These are phyloP conservation scores for Acanthaster planci DNA, from an alignment of 35 echinoderm and acorn worm genomes.

Conservation along the genomic window DNA sequence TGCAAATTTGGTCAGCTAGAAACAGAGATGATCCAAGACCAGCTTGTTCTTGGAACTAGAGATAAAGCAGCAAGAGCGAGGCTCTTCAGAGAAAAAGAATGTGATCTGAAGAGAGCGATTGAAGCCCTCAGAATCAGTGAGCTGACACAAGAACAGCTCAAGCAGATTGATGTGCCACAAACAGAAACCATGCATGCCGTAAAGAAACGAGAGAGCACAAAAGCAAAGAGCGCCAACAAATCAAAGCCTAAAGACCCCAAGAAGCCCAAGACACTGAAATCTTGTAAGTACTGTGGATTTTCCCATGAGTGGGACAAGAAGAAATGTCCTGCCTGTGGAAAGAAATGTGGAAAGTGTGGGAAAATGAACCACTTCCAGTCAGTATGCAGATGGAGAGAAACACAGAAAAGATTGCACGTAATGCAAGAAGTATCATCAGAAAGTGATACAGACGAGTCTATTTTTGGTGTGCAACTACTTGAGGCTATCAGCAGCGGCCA, in stretches of 20 bases:
- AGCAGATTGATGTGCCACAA: background rate
- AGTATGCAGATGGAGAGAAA: slow-evolving; percentile 21
- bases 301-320: slow-evolving; percentile 15
- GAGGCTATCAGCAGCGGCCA: background rate
- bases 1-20: slow-evolving; percentile 51
- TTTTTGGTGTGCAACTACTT: background rate
- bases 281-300: slow-evolving; percentile 39
- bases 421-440: background rate
- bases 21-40: slow-evolving; percentile 59
- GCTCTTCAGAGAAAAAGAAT: slow-evolving; percentile 46
- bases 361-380: slow-evolving; percentile 37
- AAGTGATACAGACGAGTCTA: background rate
- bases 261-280: background rate
- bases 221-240: no score
- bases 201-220: background rate
- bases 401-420: background rate
- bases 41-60: slow-evolving; percentile 63
- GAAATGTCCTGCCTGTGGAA: slow-evolving; percentile 49
- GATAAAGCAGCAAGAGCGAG: slow-evolving; percentile 36
- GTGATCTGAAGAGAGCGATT: slow-evolving; percentile 45
- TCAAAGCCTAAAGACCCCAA: background rate
- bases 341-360: slow-evolving; percentile 29
- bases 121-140: slow-evolving; percentile 30
- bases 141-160: slow-evolving; percentile 38
- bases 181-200: background rate